Evolutionary conservation across 92 coral and sea anemone species (phyloP).

Genomic region (Desmophyllum pertusum): DNA sequence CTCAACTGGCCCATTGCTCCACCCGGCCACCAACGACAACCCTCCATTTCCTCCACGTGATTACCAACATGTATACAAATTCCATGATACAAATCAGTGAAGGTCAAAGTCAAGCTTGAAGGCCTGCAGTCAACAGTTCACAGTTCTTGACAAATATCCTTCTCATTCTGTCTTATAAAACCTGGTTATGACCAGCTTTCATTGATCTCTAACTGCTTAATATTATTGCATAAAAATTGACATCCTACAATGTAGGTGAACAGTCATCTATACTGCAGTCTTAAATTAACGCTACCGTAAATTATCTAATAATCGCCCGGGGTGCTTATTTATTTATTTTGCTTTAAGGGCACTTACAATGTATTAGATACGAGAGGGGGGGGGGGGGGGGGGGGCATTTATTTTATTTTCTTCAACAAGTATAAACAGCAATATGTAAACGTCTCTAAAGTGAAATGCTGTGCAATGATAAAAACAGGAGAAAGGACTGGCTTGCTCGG

Average conservation of each 20-base stretch:
- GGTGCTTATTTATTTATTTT: constrained; percentile 22
- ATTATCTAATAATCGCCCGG: no score
- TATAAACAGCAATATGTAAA: no score
- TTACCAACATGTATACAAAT: not conserved
- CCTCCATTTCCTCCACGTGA: not conserved
- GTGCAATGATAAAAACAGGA: constrained; percentile 32
- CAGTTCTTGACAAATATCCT: not conserved
- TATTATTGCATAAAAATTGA: not conserved
- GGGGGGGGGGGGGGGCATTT: no score
- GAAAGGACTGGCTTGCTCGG: constrained; percentile 1
- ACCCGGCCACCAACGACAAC: not conserved
- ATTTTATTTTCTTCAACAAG: no score
- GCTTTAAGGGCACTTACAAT: constrained; percentile 34
- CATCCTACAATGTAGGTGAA: not conserved
- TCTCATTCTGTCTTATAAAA: not conserved
- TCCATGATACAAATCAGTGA: not conserved
- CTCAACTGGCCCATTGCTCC: no score
- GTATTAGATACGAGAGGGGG: no score
- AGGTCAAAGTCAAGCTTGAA: not conserved
- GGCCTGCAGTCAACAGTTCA: not conserved
- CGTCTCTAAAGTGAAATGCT: no score
- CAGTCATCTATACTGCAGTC: not conserved
- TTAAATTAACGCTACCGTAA: not conserved
- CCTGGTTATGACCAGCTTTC: not conserved
- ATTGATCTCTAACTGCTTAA: no score